phyloP scores from a whole-genome alignment of 2,888 invertebrate species.

The Geophilus truncorum region DNA sequence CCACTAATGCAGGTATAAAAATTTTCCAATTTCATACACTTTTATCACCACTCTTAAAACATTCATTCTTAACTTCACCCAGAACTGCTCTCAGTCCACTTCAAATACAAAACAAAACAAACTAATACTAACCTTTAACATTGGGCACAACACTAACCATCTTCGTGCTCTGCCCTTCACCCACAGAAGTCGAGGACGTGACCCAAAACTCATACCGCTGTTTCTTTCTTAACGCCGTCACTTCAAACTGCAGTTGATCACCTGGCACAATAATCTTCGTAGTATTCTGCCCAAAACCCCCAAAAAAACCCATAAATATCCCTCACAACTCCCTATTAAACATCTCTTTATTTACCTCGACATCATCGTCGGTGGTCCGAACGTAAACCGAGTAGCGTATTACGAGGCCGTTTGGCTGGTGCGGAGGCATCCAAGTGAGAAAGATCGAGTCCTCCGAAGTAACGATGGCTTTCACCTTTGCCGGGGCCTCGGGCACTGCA shows the following conservation, averaged over 20 bases:
- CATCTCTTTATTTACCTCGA: constrained; percentile 35
- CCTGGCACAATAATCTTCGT: background rate
- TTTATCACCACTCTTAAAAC: too few relatives aligned
- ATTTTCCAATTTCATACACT: too few relatives aligned
- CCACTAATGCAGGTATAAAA: too few relatives aligned
- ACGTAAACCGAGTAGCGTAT: constrained; percentile 73
- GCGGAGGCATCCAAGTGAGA: constrained; percentile 75
- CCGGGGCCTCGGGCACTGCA: constrained; percentile 48
- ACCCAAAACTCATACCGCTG: constrained; percentile 56
- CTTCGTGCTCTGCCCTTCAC: constrained; percentile 74
- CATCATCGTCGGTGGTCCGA: constrained; percentile 39
- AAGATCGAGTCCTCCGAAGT: constrained; percentile 46
- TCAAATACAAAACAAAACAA: too few relatives aligned
- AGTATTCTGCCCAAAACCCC: too few relatives aligned
- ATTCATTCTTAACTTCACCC: too few relatives aligned
- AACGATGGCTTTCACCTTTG: constrained; percentile 48
- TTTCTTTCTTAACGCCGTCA: background rate
- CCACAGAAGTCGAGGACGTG: constrained; percentile 72
- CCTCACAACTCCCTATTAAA: too few relatives aligned
- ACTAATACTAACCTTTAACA: constrained; percentile 52
- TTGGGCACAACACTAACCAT: constrained; percentile 70
- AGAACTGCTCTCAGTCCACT: too few relatives aligned
- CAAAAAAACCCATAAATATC: too few relatives aligned
- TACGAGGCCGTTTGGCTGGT: constrained; percentile 74
- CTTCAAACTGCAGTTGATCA: background rate